Conservation (phyloP, 2,113 vertebrate species). For the Cephalopholis sonnerati region DNA sequence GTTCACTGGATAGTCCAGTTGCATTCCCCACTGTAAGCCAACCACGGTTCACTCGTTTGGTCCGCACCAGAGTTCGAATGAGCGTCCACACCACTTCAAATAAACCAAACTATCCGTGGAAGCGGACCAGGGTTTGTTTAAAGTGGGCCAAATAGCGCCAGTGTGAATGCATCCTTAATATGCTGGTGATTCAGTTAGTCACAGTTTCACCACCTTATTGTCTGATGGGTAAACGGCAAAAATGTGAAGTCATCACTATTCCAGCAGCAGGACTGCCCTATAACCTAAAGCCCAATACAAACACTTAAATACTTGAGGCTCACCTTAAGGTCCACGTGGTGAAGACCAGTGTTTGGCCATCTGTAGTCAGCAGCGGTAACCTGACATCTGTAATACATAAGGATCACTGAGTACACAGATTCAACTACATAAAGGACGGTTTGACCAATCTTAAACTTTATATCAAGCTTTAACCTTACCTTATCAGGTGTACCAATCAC, state of each 20-base stretch:
- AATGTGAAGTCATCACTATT: conserved; percentile 71
- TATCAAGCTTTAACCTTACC: neutral
- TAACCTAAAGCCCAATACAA: no score
- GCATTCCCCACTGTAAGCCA: no score
- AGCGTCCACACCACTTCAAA: no score
- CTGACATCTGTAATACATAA: conserved; percentile 11
- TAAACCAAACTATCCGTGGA: no score
- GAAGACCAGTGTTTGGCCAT: neutral
- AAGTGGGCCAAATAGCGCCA: no score
- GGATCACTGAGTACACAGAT: neutral
- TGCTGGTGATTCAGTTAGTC: conserved; percentile 68
- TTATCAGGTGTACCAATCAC: neutral
- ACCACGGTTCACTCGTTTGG: no score
- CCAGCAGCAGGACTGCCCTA: conserved; percentile 26
- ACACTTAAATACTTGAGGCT: neutral
- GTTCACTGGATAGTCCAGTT: neutral
- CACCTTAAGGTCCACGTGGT: conserved; percentile 2
- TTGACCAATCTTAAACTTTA: neutral
- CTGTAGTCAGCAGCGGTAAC: neutral
- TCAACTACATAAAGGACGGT: neutral
- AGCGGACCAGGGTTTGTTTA: no score
- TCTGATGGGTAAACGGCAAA: conserved; percentile 86
- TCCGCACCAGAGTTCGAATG: no score
- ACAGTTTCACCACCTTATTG: conserved; percentile 76
- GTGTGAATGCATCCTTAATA: no score